Conservation (phyloP, 2,113 vertebrate species). For the Candoia aspera region DNA sequence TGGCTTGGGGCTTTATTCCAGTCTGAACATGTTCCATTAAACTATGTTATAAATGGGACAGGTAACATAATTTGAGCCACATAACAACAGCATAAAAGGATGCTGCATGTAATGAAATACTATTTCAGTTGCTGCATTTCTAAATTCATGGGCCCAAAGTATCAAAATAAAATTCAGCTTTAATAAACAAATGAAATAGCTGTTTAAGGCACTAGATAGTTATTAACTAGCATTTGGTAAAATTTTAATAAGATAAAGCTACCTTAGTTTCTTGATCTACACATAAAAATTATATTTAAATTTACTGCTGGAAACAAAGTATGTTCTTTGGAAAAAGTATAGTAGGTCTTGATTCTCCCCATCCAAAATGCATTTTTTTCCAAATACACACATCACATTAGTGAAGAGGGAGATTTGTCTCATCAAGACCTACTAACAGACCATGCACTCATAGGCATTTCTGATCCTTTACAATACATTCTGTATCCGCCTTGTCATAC, state of each 20-base stretch:
- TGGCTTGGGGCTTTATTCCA: neutral
- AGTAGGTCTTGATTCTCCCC: neutral
- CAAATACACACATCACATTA: neutral
- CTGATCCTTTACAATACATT: slow-evolving; percentile 24
- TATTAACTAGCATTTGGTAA: slow-evolving; percentile 15
- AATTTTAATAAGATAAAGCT: neutral
- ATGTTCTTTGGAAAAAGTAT: neutral
- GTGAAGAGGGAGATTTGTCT: neutral
- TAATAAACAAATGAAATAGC: slow-evolving; percentile 45
- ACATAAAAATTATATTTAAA: slow-evolving; percentile 27
- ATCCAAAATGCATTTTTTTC: slow-evolving; percentile 1
- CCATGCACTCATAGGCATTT: slow-evolving; percentile 37
- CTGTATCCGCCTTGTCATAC: slow-evolving; percentile 22
- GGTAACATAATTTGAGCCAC: neutral
- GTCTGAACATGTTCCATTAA: neutral
- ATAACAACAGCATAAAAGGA: slow-evolving; percentile 37
- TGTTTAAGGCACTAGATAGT: slow-evolving; percentile 35
- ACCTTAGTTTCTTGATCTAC: slow-evolving; percentile 37
- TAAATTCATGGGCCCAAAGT: slow-evolving; percentile 50
- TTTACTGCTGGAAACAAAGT: slow-evolving; percentile 39
- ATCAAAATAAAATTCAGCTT: slow-evolving; percentile 53
- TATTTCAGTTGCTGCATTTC: slow-evolving; percentile 50
- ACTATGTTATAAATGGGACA: neutral
- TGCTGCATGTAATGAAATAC: slow-evolving; percentile 2
- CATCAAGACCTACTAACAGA: neutral